phyloP scores from a whole-genome alignment of 2,888 invertebrate genomes.

The Euplagia quadripunctaria region DNA sequence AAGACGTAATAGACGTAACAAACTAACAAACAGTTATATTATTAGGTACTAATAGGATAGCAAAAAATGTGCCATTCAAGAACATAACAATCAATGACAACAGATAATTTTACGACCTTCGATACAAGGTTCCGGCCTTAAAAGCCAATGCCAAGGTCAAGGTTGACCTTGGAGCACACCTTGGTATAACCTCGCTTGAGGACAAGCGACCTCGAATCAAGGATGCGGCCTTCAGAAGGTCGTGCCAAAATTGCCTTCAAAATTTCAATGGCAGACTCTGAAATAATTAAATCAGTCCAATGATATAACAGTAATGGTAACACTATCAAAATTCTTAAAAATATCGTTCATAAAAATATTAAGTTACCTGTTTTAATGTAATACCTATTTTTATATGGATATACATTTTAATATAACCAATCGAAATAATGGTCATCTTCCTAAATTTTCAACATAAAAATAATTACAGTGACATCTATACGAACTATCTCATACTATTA shows the following conservation, averaged over 20 bases:
- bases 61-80: background rate
- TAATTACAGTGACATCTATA: conserved; percentile 30
- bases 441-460: background rate
- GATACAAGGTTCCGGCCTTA: conserved; percentile 44
- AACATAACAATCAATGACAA: background rate
- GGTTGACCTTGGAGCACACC: conserved; percentile 59
- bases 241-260: conserved; percentile 4
- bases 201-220: conserved; percentile 59
- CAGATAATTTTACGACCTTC: conserved; percentile 36
- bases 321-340: too few species aligned
- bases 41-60: background rate
- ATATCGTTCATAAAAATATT: background rate
- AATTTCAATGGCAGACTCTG: background rate
- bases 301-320: background rate
- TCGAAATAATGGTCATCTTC: background rate
- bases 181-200: conserved; percentile 56
- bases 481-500: background rate
- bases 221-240: conserved; percentile 47
- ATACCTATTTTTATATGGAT: background rate
- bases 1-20: too few species aligned
- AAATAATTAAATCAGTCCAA: background rate
- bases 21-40: background rate
- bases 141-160: conserved; percentile 38
- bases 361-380: background rate
- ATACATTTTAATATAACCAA: background rate